phyloP scores from a whole-genome alignment of 2,113 vertebrate species.

The Alexandromys fortis region DNA sequence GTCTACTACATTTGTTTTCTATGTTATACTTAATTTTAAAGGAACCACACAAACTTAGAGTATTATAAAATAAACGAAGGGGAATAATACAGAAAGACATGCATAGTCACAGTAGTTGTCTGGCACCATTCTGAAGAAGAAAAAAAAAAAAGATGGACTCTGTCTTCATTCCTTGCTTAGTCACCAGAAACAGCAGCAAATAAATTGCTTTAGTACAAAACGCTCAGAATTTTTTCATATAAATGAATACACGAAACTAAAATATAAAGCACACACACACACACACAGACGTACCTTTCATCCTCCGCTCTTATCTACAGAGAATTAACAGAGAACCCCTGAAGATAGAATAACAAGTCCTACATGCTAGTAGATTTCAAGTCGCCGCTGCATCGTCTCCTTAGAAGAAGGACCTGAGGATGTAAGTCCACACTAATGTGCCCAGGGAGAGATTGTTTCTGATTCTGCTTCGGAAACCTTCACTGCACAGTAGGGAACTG shows the following conservation, averaged over 20 bases:
- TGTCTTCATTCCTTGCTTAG: not conserved
- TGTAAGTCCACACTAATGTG: not conserved
- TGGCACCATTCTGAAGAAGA: not conserved
- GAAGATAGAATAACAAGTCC: not conserved
- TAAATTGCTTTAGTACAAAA: not conserved
- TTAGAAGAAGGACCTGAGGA: not conserved
- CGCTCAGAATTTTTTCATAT: not conserved
- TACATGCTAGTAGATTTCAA: not conserved
- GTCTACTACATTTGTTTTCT: not conserved
- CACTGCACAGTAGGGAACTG: not conserved
- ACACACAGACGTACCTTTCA: not conserved
- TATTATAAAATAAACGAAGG: not conserved
- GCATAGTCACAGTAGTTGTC: not conserved
- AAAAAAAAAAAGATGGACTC: not conserved
- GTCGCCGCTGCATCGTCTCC: not conserved
- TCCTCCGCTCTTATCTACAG: not conserved
- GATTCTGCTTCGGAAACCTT: conserved; percentile 35
- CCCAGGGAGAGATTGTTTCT: not conserved
- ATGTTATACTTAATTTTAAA: not conserved
- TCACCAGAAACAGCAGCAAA: conserved; percentile 40
- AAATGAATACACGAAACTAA: not conserved
- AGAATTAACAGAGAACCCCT: conserved; percentile 6
- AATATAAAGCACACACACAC: not conserved
- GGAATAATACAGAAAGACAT: not conserved
- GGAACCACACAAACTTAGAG: not conserved